These are phyloP conservation scores for Heliconius charithonia DNA, from an alignment of 2,888 invertebrate genomes.

Conservation along the genomic window DNA sequence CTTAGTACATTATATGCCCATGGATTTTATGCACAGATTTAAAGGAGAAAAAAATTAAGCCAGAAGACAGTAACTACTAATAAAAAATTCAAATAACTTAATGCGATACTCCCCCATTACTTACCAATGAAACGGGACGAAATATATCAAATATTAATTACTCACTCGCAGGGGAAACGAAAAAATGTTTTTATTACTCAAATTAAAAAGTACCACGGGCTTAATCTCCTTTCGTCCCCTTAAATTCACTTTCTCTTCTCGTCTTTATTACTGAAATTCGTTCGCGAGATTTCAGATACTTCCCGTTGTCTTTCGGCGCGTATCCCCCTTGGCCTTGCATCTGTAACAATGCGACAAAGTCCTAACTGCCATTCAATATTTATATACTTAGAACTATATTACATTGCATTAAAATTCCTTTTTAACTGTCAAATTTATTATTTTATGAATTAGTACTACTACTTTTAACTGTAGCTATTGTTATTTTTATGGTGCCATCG, in stretches of 20 bases:
- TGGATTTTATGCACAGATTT: background rate
- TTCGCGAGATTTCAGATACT: conserved; percentile 84
- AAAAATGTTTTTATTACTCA: conserved; percentile 75
- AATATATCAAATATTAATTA: conserved; percentile 51
- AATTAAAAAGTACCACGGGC: conserved; percentile 80
- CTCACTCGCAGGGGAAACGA: conserved; percentile 46
- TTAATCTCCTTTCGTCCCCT: conserved; percentile 83
- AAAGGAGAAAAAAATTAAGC: background rate
- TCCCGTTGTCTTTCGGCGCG: conserved; percentile 75
- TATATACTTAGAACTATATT: conserved; percentile 69
- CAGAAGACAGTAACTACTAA: conserved; percentile 10
- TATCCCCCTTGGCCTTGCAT: conserved; percentile 76
- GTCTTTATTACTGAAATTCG: conserved; percentile 85
- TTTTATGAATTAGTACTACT: conserved; percentile 39
- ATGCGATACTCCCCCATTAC: conserved; percentile 24
- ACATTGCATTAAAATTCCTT: conserved; percentile 68
- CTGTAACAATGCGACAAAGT: conserved; percentile 61
- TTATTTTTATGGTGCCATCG: conserved; percentile 75
- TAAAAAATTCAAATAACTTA: conserved; percentile 14
- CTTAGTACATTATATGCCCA: background rate
- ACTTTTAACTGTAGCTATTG: conserved; percentile 59
- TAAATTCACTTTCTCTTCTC: conserved; percentile 86
- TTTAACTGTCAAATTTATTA: conserved; percentile 60
- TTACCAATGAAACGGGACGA: conserved; percentile 32
- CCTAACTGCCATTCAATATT: conserved; percentile 67